Conservation (phyloP, 2,113 vertebrate species). For the Cyprinodon brontotheroides region DNA sequence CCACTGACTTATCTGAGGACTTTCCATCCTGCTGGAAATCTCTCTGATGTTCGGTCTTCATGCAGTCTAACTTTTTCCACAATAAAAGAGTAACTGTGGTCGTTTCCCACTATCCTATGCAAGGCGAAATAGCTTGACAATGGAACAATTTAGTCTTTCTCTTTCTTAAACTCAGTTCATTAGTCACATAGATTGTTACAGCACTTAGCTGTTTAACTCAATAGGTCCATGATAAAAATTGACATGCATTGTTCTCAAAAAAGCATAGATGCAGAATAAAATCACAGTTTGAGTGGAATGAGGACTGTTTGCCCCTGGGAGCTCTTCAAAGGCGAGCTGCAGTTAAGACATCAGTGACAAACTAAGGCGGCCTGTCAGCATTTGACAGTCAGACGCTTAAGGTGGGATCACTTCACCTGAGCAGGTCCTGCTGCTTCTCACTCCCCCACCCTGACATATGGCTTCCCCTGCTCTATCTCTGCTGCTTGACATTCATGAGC, state of each 20-base stretch:
- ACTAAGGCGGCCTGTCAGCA: conserved; percentile 47
- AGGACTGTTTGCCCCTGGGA: conserved; percentile 26
- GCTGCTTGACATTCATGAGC: conserved; percentile 75
- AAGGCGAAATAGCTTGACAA: not conserved
- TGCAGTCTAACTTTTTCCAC: conserved; percentile 10
- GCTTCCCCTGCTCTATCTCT: conserved; percentile 24
- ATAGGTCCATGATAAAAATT: conserved; percentile 6
- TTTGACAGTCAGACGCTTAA: conserved; percentile 42
- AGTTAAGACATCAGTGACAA: conserved; percentile 52
- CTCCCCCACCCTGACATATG: conserved; percentile 51
- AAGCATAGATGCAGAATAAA: conserved; percentile 17
- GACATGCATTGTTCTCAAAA: conserved; percentile 24
- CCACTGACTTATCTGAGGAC: conserved; percentile 30
- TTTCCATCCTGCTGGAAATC: not conserved
- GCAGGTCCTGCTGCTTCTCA: conserved; percentile 41
- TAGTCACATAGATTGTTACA: conserved; percentile 16
- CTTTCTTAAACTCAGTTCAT: conserved; percentile 27
- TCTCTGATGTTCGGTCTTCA: conserved; percentile 18
- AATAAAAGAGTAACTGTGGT: not conserved
- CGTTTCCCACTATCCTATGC: conserved; percentile 20
- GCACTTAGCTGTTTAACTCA: conserved; percentile 13
- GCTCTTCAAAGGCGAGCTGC: conserved; percentile 36
- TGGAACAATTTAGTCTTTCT: not conserved
- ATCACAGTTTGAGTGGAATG: conserved; percentile 30
- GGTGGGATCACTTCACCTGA: conserved; percentile 48